Evolutionary conservation across 2,888 invertebrate species (phyloP), one percentile per base, ranked within the genome.

Genomic region (Agriopis leucophaearia): DNA sequence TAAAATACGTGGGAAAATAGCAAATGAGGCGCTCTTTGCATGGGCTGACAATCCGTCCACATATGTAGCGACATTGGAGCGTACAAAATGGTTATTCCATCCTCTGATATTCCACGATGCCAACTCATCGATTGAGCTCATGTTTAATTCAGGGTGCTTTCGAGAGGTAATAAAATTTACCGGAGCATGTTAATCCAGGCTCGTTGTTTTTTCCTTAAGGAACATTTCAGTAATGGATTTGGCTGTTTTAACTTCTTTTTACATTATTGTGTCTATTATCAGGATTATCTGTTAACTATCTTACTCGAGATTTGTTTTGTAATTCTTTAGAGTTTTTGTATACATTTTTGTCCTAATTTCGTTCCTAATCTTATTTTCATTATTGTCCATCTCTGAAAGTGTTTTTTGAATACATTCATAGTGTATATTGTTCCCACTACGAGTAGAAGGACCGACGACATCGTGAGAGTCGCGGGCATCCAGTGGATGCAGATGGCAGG

Each of bases 81-180:
- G 3, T n/a, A 8, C 1, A 15, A 10, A 15, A n/a, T 27, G 47
- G 8, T 13, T n/a, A 9, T 42, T 55, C 55, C 35, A 45, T 9
- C 15, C 16, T 15, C 1, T 15, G 36, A 15, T n/a, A 27, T 27
- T 59, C 59, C 48, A 9, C 27, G 59, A 8, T 10, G 8, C 12
- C 40, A 15, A 27, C 42, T 42, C 47, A 52, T 67, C 67, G 67
- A 62, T 63, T 58, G 36, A 16, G 18, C 58, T 67, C 67, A 67
- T 67, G 62, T 52, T 63, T 67, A 54, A 63, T 67, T 67, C 62
- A 67, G 18, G 42, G 27, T 48, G 42, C 52, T 62, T 62, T 61
- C 48, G 56, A 44, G 36, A 54, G 52, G 63, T 67, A 67, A 67
- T 67, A 67, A 67, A 67, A 63, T 67, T 63, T 63, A 16, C 48